Evolutionary conservation across 2,797 vertebrate species (phyloP), one percentile per base, ranked within the genome.

Genomic region (Sebastes variabilis): DNA sequence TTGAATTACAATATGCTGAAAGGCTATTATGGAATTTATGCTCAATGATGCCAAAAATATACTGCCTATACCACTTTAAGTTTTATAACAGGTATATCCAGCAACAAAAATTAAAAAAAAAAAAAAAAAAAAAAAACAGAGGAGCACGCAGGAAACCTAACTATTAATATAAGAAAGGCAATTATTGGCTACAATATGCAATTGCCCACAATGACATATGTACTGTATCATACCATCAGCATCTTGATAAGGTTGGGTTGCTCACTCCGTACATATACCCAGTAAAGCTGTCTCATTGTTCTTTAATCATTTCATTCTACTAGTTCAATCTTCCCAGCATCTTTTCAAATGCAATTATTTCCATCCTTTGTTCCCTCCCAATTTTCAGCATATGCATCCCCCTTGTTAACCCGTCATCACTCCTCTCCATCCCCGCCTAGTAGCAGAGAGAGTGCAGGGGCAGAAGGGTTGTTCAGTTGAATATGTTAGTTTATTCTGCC

Each of bases 101-200:
- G 46, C 18, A 49, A 49, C 2, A 8, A 4, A 49, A 49, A 49
- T 9, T 2, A 0, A 8, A 20, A 49, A 49, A 49, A 9, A 8
- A 6, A 0, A n/a, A 0, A 0, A 8, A 8, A 7, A 8, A 42
- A 46, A 18, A 20, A 49, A 18, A 49, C 4, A n/a, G 20, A 49
- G 46, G 46, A 49, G 16, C 16, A 8, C 1, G 18, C 46, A 20
- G 46, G 46, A n/a, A 49, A 49, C 46, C 46, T 49, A 49, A 9
- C 46, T 20, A 49, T 49, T 52, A n/a, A 52, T 52, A 4, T n/a
- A 52, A 52, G 46, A 52, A 52, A 49, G 46, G 46, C 46, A 49
- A n/a, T 20, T 52, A 52, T 52, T 52, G 46, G 46, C 20, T 52
- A 52, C 46, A 52, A 52, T 52, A 49, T 49, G 46, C 18, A 52